Evolutionary conservation across 2,113 vertebrate species (phyloP), one percentile per base, ranked within the genome.

Genomic region (Esox niger): DNA sequence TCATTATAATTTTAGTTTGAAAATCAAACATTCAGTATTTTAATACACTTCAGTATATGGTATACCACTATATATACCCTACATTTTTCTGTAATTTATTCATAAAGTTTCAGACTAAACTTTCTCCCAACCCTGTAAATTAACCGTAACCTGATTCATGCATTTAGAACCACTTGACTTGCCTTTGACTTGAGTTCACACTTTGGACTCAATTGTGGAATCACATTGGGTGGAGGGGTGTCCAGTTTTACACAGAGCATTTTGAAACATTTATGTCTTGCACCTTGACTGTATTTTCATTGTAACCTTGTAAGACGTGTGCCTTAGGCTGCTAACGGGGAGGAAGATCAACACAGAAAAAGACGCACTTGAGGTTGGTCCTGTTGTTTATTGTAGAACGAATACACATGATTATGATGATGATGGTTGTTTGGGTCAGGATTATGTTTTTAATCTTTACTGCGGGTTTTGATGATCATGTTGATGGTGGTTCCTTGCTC

Each of bases 351-450:
- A 64, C 47, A 94, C 92, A 2, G 92, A 94, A 75, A 88, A 94
- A 68, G 96, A 99, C 26, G 96, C 96, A 0, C 8, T 96, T 47
- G 88, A 89, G 92, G 97, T 96, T 71, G 91, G 87, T 74, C 8
- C 64, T 21, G 35, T n/a, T 30, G 47, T 52, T n/a, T n/a, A 52
- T 52, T 17, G 29, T 15, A 59, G 57, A 20, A 13, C 15, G 30
- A 17, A 43, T 59, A 30, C 7, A 20, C 6, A 31, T 59, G 17
- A 31, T 6, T 58, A 58, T 4, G 56, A 58, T 58, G 56, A 58
- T 59, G 13, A 43, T 43, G 20, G 15, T 59, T 26, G 6, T 59
- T 15, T 4, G 29, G 56, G 6, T 31, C 11, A 29, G 8, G 38
- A 17, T 58, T 26, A 15, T 38, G 35, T 9, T 38, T 38, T 38